phyloP scores from a whole-genome alignment of 2,888 invertebrate genomes.

The Callimorpha dominula region DNA sequence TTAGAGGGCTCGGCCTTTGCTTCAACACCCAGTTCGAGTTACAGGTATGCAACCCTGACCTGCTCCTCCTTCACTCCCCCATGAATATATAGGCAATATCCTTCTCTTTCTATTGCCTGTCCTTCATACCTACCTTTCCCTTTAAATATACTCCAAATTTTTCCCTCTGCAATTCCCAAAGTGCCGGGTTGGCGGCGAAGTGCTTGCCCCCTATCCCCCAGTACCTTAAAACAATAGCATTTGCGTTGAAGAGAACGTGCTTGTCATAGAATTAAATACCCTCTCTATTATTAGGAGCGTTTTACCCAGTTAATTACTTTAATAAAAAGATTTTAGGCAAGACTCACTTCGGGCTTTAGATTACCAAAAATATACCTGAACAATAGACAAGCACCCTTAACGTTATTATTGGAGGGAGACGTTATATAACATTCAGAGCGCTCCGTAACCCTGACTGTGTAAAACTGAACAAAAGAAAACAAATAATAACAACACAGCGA shows the following conservation, averaged over 20 bases:
- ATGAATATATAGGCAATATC: too few relatives aligned
- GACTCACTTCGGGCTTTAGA: background rate
- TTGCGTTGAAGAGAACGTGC: background rate
- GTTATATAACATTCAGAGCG: conserved; percentile 1
- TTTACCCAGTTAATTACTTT: background rate
- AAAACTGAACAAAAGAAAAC: conserved; percentile 11
- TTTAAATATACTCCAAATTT: too few relatives aligned
- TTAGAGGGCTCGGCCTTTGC: too few relatives aligned
- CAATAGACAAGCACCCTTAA: background rate
- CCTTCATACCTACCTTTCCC: too few relatives aligned
- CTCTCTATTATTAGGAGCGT: background rate
- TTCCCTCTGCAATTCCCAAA: too few relatives aligned
- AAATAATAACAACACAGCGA: conserved; percentile 8
- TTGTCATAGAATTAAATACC: background rate
- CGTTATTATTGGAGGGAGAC: background rate
- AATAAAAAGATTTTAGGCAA: background rate
- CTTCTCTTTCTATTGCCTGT: too few relatives aligned
- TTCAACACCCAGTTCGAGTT: too few relatives aligned
- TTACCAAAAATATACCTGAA: background rate
- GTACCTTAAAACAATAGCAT: too few relatives aligned
- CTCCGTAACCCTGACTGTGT: conserved; percentile 1
- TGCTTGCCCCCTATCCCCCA: too few relatives aligned
- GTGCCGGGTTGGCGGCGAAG: too few relatives aligned
- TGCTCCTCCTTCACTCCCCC: too few relatives aligned
- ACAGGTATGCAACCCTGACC: too few relatives aligned